Base-by-base conservation (phyloP, 2,888 invertebrate genomes). In the Protonemura montana region DNA sequence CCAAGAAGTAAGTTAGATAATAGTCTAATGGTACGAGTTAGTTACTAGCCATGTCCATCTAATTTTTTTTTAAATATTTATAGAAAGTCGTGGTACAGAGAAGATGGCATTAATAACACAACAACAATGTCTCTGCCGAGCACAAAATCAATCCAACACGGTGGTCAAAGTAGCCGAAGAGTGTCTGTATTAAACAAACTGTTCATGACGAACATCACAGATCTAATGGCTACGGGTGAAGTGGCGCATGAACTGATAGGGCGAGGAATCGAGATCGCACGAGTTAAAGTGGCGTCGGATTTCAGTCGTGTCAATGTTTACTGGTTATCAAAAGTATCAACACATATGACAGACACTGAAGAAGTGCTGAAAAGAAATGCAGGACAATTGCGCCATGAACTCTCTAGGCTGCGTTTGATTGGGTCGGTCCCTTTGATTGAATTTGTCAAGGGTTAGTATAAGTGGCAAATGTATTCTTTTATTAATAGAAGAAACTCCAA, bases 181-280 rank as follows among this genome's bases (percentile, higher is more conserved):
- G 92, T 94, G 28, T 91, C 93, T 0, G 94, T 96, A 88, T 91
- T 97, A 0, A 97, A 97, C 90, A 96, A 96, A 91, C 90, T 97
- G 84, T 97, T 97, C 89, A 97, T 97, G 96, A 93, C 94, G 89
- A 92, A 96, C 87, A 94, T 97, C 10, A 96, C 96, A 0, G 97
- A 96, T 90, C 91, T 96, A 42, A 93, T 97, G 93, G 94, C 95
- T 0, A 95, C 95, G 0, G 96, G 96, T 0, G 94, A 95, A 89
- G 92, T 93, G 41, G 91, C 95, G 0, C 91, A 93, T 84, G 91
- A 93, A 85, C 91, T 96, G 87, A 89, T 94, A 21, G 95, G 95
- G 10, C 92, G 93, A 88, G 94, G 95, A 13, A 93, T 96, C 88
- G 95, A 97, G 92, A 93, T 97, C 88, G 94, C 95, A n/a, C 93